These are phyloP conservation scores for Bucco capensis DNA, from an alignment of 2,113 vertebrate species.

Conservation along the genomic window DNA sequence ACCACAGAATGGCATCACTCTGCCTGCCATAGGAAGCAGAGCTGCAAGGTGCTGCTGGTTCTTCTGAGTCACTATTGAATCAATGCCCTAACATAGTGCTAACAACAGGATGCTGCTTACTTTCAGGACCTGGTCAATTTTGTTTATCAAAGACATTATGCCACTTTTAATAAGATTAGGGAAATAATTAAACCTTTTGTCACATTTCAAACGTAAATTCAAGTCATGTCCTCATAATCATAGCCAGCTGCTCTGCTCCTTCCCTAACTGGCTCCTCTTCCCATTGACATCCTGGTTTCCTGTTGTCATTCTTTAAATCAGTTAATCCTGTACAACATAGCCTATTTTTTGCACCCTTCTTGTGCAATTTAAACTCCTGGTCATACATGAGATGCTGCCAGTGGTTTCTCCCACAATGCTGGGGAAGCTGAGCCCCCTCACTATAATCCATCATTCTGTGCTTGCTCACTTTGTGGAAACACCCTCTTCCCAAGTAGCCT, in stretches of 20 bases:
- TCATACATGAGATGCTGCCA: not conserved
- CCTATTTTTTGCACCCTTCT: not conserved
- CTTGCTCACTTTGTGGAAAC: not conserved
- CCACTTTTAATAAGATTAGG: not conserved
- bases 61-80: not conserved
- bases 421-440: not conserved
- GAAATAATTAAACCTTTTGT: not conserved
- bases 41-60: not conserved
- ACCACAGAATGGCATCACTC: not conserved
- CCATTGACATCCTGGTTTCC: not conserved
- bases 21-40: not conserved
- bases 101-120: not conserved
- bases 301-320: not conserved
- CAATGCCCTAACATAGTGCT: not conserved
- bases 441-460: fast-evolving
- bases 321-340: not conserved
- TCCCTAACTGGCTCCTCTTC: not conserved
- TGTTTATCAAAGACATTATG: not conserved
- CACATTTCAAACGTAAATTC: not conserved
- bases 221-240: not conserved
- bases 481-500: not conserved
- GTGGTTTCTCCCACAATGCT: not conserved
- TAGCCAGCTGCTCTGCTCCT: not conserved
- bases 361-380: not conserved
- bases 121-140: not conserved